Evolutionary conservation across 2,888 invertebrate genomes (phyloP).

Genomic region (Polia nebulosa): DNA sequence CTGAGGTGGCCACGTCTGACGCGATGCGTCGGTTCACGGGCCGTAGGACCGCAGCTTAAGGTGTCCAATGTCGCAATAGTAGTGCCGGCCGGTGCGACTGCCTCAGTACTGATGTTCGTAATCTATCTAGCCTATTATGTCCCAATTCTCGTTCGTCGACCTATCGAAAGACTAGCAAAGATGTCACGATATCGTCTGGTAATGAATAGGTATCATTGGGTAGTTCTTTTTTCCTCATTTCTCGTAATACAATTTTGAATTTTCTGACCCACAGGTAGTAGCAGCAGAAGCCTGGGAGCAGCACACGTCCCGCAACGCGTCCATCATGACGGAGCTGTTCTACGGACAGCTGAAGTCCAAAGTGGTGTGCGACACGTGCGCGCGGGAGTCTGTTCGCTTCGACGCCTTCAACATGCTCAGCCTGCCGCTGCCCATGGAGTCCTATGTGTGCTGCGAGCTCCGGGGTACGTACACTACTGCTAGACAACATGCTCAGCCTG

Average conservation of each 20-base stretch:
- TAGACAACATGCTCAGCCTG: background rate
- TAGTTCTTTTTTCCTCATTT: no score
- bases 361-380: slow-evolving; percentile 95
- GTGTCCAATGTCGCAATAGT: no score
- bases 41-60: no score
- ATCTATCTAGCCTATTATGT: no score
- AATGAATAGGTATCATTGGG: no score
- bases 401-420: slow-evolving; percentile 98
- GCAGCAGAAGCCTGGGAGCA: slow-evolving; percentile 96
- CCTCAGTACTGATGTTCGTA: no score
- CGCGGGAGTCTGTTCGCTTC: slow-evolving; percentile 96
- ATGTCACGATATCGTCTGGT: no score
- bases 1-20: no score
- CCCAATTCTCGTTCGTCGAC: no score
- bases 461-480: slow-evolving; percentile 89
- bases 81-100: no score
- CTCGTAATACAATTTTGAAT: background rate
- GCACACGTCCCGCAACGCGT: slow-evolving; percentile 95
- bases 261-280: slow-evolving; percentile 78
- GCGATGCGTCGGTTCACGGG: no score
- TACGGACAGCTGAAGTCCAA: slow-evolving; percentile 98
- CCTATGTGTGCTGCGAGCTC: slow-evolving; percentile 94
- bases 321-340: slow-evolving; percentile 97
- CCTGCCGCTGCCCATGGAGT: slow-evolving; percentile 97
- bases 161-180: no score